Evolutionary conservation across 2,888 invertebrate genomes (phyloP).

Genomic region (Panorpa germanica): DNA sequence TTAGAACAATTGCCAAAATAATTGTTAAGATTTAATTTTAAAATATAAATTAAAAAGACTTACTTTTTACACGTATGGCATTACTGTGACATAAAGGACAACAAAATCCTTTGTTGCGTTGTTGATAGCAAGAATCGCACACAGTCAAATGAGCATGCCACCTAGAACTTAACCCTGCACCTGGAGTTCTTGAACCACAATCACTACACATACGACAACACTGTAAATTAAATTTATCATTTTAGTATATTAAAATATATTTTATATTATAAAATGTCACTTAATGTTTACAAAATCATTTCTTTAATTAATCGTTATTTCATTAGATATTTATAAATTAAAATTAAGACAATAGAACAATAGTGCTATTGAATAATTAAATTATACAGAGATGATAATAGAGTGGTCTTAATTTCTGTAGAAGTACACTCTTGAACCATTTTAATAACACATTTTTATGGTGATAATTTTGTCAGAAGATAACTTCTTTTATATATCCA

Average conservation of each 20-base stretch:
- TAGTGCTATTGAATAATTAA: too few species aligned
- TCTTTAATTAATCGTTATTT: too few species aligned
- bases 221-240: slow-evolving; percentile 23
- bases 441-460: too few species aligned
- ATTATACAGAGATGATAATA: too few species aligned
- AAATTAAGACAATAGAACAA: too few species aligned
- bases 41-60: slow-evolving; percentile 13
- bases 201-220: slow-evolving; percentile 92
- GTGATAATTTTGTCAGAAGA: too few species aligned
- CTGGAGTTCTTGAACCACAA: slow-evolving; percentile 90
- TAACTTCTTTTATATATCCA: too few species aligned
- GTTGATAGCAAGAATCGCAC: slow-evolving; percentile 97
- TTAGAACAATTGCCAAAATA: slow-evolving; percentile 8
- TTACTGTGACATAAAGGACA: slow-evolving; percentile 85
- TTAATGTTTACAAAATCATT: too few species aligned
- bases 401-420: too few species aligned
- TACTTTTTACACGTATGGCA: slow-evolving; percentile 75
- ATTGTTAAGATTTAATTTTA: slow-evolving; percentile 8
- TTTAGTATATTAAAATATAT: slow-evolving; percentile 1
- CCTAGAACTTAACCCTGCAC: slow-evolving; percentile 83
- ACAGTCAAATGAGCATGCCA: slow-evolving; percentile 98
- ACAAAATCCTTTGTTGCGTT: slow-evolving; percentile 88
- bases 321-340: too few species aligned
- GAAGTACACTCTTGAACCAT: too few species aligned
- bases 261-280: too few species aligned